Conservation (phyloP, 2,797 vertebrate species). For the Adelosebastes latens region DNA sequence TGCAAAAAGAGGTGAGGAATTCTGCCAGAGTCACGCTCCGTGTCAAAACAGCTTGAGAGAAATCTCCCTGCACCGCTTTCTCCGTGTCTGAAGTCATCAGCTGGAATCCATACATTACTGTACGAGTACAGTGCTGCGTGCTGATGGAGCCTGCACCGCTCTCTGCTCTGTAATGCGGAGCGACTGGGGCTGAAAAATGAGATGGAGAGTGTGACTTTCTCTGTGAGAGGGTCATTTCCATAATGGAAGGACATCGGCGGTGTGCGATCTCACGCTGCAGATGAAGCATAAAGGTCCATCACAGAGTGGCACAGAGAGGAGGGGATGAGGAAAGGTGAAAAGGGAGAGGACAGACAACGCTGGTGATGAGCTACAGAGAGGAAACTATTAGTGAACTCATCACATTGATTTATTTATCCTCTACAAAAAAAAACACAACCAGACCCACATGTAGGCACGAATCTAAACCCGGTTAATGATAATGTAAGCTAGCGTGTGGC, state of each 20-base stretch:
- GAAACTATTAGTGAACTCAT: conserved; percentile 13
- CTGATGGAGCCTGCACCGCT: background rate
- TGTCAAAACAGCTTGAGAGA: conserved; percentile 59
- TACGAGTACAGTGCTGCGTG: background rate
- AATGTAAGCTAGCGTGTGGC: background rate
- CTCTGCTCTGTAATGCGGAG: conserved; percentile 18
- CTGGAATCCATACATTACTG: conserved; percentile 47
- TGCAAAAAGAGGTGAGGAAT: conserved; percentile 53
- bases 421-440: background rate
- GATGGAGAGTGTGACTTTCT: conserved; percentile 34
- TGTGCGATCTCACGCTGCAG: conserved; percentile 15
- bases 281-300: conserved; percentile 9
- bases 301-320: background rate
- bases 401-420: background rate
- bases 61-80: conserved; percentile 33
- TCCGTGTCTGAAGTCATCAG: conserved; percentile 42
- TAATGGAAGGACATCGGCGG: conserved; percentile 25
- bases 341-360: background rate
- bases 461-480: background rate
- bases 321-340: background rate
- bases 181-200: conserved; percentile 20
- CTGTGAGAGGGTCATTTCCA: conserved; percentile 49
- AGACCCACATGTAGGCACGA: background rate
- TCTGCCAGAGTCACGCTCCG: conserved; percentile 63
- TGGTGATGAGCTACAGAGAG: background rate